Base-by-base conservation (phyloP, 2,797 vertebrate genomes). In the Tragelaphus oryx region DNA sequence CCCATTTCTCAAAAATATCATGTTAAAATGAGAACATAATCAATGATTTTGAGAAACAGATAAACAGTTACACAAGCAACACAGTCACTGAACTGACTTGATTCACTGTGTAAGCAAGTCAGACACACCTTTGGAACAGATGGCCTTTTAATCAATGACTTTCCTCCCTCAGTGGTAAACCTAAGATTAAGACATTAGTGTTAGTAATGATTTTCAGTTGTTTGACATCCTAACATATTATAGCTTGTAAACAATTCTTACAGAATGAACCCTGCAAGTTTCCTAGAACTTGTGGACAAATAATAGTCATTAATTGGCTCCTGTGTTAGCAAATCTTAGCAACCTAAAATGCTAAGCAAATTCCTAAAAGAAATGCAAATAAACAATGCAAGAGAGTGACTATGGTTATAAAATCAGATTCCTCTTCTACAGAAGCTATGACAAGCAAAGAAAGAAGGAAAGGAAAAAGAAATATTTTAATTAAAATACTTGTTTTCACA, bases 171-270 rank as follows among this genome's bases (percentile, higher is more conserved):
- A 30, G 41, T 6, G 83, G 22, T 0, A 41, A 90, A 94, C 60
- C 91, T 96, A 55, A 89, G 89, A 71, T 83, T 97, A 96, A 95
- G 59, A 87, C 71, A 83, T 87, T 76, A 78, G 84, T 94, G 87
- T 5, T 93, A 92, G 85, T 95, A 93, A 98, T 89, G 86, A 81
- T 79, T 97, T 96, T 89, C 87, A 96, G 85, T 95, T 96, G 83
- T 78, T 92, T 95, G 80, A 93, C 75, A 90, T 74, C 94, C 94
- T 94, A 95, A 91, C 81, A 74, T 87, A 94, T 5, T 44, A 57
- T 8, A 96, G 96, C 5, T 33, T 80, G 5, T 26, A 96, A 97
- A 95, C 48, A 71, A 90, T 91, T 94, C 44, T 89, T 74, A 6
- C 41, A 93, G 74, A 84, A 92, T 83, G 44, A 75, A 30, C 59